A percentile compares a stretch with the other conserved stretches of the same genome.
These are phyloP conservation scores for Lasioglossum figueresi DNA, from an alignment of 2,888 invertebrate genomes.

Conservation along the genomic window DNA sequence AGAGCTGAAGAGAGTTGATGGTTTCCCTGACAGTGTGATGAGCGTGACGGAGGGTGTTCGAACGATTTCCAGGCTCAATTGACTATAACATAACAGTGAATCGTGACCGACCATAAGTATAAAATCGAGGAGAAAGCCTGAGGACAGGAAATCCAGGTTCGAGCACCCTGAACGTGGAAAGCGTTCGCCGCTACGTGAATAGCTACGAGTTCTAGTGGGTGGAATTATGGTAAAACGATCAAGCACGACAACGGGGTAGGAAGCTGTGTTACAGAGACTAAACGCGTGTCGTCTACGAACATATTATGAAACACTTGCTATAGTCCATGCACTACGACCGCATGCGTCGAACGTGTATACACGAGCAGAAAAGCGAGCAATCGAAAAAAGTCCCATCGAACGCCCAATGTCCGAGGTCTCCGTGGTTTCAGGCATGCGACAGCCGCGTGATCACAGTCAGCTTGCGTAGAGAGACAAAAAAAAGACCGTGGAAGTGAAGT, in stretches of 20 bases:
- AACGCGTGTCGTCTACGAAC: constrained; percentile 29
- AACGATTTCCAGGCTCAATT: neutral
- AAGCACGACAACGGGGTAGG: constrained; percentile 32
- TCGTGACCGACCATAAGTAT: neutral
- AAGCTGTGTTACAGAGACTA: constrained; percentile 37
- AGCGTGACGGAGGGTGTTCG: constrained; percentile 44
- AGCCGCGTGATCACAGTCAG: constrained; percentile 54
- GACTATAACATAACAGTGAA: neutral
- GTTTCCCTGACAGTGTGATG: constrained; percentile 38
- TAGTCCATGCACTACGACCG: constrained; percentile 40
- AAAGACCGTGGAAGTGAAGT: constrained; percentile 53
- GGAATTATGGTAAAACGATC: constrained; percentile 46
- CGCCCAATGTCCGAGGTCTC: constrained; percentile 54
- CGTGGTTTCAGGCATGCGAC: constrained; percentile 61
- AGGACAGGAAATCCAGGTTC: constrained; percentile 7
- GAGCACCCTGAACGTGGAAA: constrained; percentile 40
- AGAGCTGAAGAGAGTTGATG: constrained; percentile 54
- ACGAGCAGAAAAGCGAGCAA: constrained; percentile 49
- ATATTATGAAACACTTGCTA: constrained; percentile 17
- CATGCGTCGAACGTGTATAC: constrained; percentile 25
- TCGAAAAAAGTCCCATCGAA: constrained; percentile 51
- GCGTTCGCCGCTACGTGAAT: constrained; percentile 40
- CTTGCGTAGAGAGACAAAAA: constrained; percentile 30
- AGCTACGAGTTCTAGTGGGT: constrained; percentile 25
- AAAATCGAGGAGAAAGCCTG: neutral